These are phyloP conservation scores for Lepidurus packardi DNA, from an alignment of 1,140 invertebrate genomes.

Conservation along the genomic window DNA sequence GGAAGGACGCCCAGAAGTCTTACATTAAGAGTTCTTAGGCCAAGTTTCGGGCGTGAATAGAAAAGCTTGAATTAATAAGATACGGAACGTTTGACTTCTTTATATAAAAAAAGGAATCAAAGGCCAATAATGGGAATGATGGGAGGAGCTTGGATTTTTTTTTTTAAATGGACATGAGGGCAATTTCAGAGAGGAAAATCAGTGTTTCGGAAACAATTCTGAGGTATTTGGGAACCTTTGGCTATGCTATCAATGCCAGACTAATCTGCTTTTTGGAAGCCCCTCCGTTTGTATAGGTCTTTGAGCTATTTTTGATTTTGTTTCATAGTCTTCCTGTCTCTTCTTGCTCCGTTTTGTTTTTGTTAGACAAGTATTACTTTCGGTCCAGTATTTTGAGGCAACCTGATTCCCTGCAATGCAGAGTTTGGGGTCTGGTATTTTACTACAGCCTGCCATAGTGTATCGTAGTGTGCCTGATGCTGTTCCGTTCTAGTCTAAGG, in stretches of 20 bases:
- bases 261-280: background rate
- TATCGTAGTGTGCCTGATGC: background rate
- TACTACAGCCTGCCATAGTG: background rate
- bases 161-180: background rate
- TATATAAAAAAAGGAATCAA: too few relatives aligned
- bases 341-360: background rate
- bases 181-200: background rate
- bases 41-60: too few relatives aligned
- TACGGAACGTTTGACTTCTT: too few relatives aligned
- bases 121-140: too few relatives aligned
- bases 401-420: conserved; percentile 9
- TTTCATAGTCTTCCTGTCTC: background rate
- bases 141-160: too few relatives aligned
- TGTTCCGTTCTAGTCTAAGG: background rate
- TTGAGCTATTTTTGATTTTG: background rate
- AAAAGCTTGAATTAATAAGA: too few relatives aligned
- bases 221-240: background rate
- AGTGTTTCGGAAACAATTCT: background rate
- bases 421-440: background rate
- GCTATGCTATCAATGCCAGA: background rate
- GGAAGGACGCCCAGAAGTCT: too few relatives aligned
- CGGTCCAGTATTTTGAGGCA: background rate
- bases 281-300: background rate
- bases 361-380: background rate
- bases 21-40: too few relatives aligned